phyloP scores from a whole-genome alignment of 1,140 invertebrate species.

The Musca domestica region DNA sequence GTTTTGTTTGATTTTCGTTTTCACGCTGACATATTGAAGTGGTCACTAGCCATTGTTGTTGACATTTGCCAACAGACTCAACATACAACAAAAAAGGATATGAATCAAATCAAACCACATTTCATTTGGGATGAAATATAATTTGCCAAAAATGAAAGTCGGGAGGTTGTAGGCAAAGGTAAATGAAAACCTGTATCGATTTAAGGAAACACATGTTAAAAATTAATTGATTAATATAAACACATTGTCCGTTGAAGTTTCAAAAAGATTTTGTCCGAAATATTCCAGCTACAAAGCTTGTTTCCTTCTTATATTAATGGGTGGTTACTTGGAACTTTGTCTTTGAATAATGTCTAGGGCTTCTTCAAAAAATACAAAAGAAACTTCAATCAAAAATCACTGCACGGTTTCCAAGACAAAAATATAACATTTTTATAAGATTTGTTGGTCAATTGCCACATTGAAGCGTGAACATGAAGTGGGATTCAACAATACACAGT shows the following conservation, averaged over 20 bases:
- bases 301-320: no score
- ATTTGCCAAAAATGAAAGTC: conserved; percentile 4
- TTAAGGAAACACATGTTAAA: conserved; percentile 18
- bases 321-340: background rate
- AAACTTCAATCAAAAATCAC: conserved; percentile 15
- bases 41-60: conserved; percentile 20
- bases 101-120: no score
- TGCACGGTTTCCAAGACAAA: background rate
- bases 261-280: no score
- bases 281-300: no score
- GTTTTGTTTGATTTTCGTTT: conserved; percentile 13
- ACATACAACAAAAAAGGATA: no score
- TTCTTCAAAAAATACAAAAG: background rate
- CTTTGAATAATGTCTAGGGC: background rate
- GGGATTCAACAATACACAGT: no score
- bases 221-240: conserved; percentile 24
- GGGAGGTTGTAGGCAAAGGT: background rate
- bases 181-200: background rate
- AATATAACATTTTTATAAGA: no score
- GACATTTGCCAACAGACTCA: no score
- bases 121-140: no score
- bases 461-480: background rate
- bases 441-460: no score
- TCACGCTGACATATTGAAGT: conserved; percentile 29
- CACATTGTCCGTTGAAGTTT: background rate